These are phyloP conservation scores for Muricea muricata DNA, from an alignment of 92 coral and sea anemone species.

Conservation along the genomic window DNA sequence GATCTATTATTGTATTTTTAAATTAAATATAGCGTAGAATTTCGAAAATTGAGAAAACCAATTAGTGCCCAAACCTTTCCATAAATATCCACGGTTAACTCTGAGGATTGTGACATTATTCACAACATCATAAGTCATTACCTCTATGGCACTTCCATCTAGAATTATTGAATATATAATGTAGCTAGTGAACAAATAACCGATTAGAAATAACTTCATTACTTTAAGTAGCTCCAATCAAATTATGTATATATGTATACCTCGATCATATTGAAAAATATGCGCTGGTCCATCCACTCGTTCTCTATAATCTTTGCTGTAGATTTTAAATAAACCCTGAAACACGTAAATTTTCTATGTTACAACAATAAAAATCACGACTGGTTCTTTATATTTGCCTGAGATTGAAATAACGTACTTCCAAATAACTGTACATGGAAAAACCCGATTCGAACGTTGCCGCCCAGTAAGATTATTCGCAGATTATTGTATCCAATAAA, in stretches of 20 bases:
- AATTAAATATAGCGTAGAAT: no score
- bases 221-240: no score
- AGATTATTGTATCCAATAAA: no score
- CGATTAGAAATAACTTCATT: neutral
- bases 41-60: no score
- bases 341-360: neutral
- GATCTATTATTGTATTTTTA: no score
- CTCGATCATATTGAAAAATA: conserved; percentile 31
- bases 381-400: neutral
- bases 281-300: conserved; percentile 26
- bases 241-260: no score
- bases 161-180: no score
- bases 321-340: conserved; percentile 13
- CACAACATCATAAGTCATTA: conserved; percentile 9
- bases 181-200: neutral
- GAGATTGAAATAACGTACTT: no score
- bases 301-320: neutral
- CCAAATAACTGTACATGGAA: no score
- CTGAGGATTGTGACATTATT: neutral
- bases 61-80: conserved; percentile 14
- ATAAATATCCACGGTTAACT: conserved; percentile 8
- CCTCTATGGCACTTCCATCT: conserved; percentile 29
- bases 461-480: no score
- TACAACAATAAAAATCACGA: neutral
- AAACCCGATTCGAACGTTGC: no score